Evolutionary conservation across 2,113 vertebrate genomes (phyloP), one percentile per base, ranked within the genome.

Genomic region (Limnothrissa miodon): DNA sequence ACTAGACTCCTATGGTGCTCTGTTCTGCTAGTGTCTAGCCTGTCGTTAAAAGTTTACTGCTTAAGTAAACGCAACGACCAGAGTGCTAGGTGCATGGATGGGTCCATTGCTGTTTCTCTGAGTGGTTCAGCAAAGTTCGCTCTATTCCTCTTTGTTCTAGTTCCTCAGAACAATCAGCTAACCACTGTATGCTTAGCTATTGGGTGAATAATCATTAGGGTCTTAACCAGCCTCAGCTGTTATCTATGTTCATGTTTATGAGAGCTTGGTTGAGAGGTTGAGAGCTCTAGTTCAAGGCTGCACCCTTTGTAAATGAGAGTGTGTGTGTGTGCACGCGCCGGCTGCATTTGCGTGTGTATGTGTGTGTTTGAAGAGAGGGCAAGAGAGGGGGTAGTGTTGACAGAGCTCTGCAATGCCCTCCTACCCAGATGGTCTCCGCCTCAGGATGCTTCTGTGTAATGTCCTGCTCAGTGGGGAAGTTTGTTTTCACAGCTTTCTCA

Each of bases 381-480:
- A 1, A 36, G 29, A 36, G 29, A 10, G 62, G 25, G 29, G 29
- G 11, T 36, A 39, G 66, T 74, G 66, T 74, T 74, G 66, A 74
- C 66, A 74, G 5, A 74, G 66, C 11, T 29, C 29, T 5, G 29
- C 33, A 29, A 74, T 74, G 33, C 25, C 66, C 66, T 74, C 66
- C 66, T 36, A 74, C 66, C 66, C 66, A 74, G 66, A 74, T 74
- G 66, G 66, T 33, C 66, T 13, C 29, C 33, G 5, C 29, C 25
- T 74, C 66, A 36, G 66, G 66, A 74, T 74, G 66, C 66, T 74
- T 74, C 66, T 74, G 66, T 74, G 66, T 74, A 74, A 17, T 74
- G 66, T 74, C 29, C 10, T 74, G 66, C 9, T 13, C 66, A 36
- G 66, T 36, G 66, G 66, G 25, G 59, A 66, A 0, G 33, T 33